Evolutionary conservation across 1,140 invertebrate species (phyloP), one percentile per base, ranked within the genome.

Genomic region (Brachionus calyciflorus): DNA sequence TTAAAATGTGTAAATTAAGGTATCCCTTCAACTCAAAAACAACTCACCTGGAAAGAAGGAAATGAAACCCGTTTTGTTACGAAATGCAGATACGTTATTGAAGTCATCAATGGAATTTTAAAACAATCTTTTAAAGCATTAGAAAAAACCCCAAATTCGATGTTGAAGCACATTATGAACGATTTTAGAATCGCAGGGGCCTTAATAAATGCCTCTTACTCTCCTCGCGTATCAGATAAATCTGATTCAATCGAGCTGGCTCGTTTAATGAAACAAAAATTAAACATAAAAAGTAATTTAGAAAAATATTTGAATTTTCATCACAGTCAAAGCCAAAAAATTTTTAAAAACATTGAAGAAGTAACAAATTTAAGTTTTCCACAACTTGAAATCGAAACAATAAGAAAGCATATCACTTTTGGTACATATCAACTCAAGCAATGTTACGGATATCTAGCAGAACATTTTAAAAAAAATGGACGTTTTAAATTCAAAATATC

Each of bases 391-490:
- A 49, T 49, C 9, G 48, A 49, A 7, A 49, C 17, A 7, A 49
- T 49, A 26, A 24, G 14, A 48, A 48, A 48, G 3, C 19, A 9
- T 14, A 48, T 48, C 3, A 48, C 46, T n/a, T 48, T 48, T 9
- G n/a, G 51, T 10, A 26, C 51, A 53, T 53, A 53, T 53, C 51
- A 53, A 53, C 51, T 53, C 21, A 53, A 53, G 19, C 46, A 53
- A 53, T 53, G 51, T 14, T 1, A 24, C 12, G 19, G 51, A 5
- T 53, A 53, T 53, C 28, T 53, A 7, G 6, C 51, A 10, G 51
- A 53, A 53, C 51, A 53, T 17, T 53, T 49, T 53, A n/a, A 53
- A 53, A 53, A 53, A 53, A 53, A 53, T 5, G 14, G 46, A 48
- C 14, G 14, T 14, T 48, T n/a, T 48, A 48, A 48, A 19, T 48